phyloP scores from a whole-genome alignment of 2,113 vertebrate species.

The Ceratotherium simum region DNA sequence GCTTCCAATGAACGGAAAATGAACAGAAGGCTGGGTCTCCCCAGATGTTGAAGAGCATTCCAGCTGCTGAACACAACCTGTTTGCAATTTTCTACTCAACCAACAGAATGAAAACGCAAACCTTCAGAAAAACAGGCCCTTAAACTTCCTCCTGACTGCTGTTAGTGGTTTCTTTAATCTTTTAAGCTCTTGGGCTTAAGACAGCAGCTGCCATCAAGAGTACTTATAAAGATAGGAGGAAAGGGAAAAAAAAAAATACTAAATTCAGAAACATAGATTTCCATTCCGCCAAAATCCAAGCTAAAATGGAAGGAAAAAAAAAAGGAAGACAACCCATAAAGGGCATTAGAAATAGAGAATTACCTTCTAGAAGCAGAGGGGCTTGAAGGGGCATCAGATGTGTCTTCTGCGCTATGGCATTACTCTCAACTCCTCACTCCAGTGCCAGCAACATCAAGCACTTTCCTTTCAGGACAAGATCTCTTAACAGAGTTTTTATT shows the following conservation, averaged over 20 bases:
- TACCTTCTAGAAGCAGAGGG: neutral
- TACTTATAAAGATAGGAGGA: conserved; percentile 83
- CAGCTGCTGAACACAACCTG: conserved; percentile 83
- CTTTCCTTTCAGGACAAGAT: neutral
- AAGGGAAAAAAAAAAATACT: conserved; percentile 68
- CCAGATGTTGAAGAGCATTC: conserved; percentile 79
- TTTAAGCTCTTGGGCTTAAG: conserved; percentile 90
- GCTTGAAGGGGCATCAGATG: neutral
- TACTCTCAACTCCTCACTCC: neutral
- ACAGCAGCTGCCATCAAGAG: conserved; percentile 87
- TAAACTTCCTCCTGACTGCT: conserved; percentile 86
- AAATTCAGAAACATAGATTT: conserved; percentile 54
- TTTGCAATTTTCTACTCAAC: conserved; percentile 88
- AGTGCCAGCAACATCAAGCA: neutral
- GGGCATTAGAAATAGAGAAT: neutral
- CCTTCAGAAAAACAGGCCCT: conserved; percentile 86
- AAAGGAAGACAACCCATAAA: neutral
- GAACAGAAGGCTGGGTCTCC: neutral
- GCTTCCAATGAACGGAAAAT: neutral
- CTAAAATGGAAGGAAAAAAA: neutral
- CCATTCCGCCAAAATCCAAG: neutral
- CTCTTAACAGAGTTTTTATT: neutral
- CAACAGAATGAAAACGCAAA: conserved; percentile 83
- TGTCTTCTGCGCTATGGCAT: neutral
- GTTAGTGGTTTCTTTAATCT: conserved; percentile 92